Percentiles rank a stretch among this genome's conserved stretches.
Evolutionary conservation across 2,888 invertebrate species (phyloP).

Genomic region (Xanthia icteritia): DNA sequence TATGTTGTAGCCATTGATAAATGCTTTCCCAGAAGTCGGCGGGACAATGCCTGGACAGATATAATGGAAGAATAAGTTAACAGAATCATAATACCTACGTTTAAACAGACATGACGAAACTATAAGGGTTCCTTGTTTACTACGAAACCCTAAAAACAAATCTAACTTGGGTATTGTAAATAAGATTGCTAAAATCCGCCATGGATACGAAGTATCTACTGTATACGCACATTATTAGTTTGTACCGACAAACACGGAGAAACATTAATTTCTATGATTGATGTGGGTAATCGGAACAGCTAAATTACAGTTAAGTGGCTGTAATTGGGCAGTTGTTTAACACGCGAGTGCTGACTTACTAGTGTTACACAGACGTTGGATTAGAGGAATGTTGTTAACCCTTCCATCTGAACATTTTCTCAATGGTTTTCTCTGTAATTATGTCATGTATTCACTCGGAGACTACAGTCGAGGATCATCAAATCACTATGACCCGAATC

Average conservation of each 20-base stretch:
- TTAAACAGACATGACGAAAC: too few relatives aligned
- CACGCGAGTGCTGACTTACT: conserved; percentile 37
- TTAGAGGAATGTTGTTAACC: conserved; percentile 16
- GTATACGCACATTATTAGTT: conserved; percentile 16
- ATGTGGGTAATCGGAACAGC: conserved; percentile 21
- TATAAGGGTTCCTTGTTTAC: too few relatives aligned
- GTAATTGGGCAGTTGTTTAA: conserved; percentile 54
- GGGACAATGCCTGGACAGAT: conserved; percentile 91
- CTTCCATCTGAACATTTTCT: not conserved
- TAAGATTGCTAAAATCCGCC: not conserved
- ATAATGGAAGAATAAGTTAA: not conserved
- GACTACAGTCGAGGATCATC: conserved; percentile 4
- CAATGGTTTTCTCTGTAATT: conserved; percentile 25
- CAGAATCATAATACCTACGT: not conserved
- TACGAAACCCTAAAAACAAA: too few relatives aligned
- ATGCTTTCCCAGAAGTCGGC: conserved; percentile 93
- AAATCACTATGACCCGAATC: conserved; percentile 41
- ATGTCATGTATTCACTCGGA: conserved; percentile 13
- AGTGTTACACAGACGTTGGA: not conserved
- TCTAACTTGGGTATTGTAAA: not conserved
- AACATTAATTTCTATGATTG: conserved; percentile 28
- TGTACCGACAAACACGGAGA: not conserved
- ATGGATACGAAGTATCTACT: not conserved
- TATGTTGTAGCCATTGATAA: conserved; percentile 93
- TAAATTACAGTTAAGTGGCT: conserved; percentile 48